Conservation (phyloP, 2,113 vertebrate species). For the Mustelus asterias region DNA sequence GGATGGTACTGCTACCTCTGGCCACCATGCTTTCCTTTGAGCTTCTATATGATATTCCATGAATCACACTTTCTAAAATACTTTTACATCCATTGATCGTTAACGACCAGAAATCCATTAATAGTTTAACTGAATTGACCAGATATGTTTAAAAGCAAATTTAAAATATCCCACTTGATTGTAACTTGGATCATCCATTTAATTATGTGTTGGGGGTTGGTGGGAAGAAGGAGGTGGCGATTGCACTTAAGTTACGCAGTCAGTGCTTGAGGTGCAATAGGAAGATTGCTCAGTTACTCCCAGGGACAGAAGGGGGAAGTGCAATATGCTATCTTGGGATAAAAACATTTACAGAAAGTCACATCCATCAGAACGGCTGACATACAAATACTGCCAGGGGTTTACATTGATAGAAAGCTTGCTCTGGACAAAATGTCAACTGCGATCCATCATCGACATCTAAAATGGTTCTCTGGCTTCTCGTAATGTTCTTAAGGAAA, state of each 20-base stretch:
- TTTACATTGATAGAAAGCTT: not conserved
- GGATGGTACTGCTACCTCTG: not conserved
- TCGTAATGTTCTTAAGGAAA: not conserved
- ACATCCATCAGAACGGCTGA: not conserved
- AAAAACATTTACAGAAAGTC: not conserved
- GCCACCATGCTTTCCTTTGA: not conserved
- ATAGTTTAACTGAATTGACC: not conserved
- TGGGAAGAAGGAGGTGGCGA: not conserved
- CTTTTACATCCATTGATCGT: not conserved
- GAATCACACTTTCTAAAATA: not conserved
- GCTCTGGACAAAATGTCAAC: not conserved
- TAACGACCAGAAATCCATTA: not conserved
- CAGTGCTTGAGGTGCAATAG: not conserved
- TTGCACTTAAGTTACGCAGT: not conserved
- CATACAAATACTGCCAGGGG: not conserved
- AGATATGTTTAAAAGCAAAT: not conserved
- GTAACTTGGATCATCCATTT: not conserved
- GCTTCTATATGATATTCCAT: not conserved
- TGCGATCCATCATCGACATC: not conserved
- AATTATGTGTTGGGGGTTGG: not conserved
- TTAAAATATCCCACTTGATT: not conserved
- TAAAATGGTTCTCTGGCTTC: not conserved
- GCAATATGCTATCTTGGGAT: not conserved
- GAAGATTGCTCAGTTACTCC: too few relatives aligned
- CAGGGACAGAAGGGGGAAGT: not conserved